Evolutionary conservation across 2,113 vertebrate species (phyloP), one percentile per base, ranked within the genome.

Genomic region (Crotalus horridus): DNA sequence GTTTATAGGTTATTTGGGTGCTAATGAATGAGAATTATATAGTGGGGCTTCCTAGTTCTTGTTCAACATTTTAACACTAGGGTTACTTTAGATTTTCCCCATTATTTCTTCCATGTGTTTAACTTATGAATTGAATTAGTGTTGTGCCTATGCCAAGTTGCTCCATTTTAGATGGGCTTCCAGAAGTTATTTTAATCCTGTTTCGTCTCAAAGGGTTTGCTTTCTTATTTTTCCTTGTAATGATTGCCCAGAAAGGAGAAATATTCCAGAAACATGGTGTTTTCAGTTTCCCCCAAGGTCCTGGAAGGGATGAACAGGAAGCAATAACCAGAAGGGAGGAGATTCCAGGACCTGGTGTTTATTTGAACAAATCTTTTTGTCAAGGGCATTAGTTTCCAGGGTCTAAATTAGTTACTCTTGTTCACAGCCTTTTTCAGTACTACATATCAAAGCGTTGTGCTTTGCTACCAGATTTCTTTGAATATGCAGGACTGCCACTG

Each of bases 181-280:
- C 93, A 94, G 95, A 93, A 88, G 94, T 56, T 95, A 96, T 96
- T 96, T 96, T 85, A 95, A 92, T 96, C 95, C 81, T 91, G 74
- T 96, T 93, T 95, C 91, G 95, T 91, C 93, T 91, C 94, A 95
- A 94, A 93, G 91, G 94, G 39, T 92, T 93, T 93, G 64, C 90
- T 92, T 4, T 91, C 95, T 96, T 95, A 56, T 85, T 96, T 92
- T 94, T 95, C 88, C 69, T 94, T 94, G 91, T 95, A 93, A 53
- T 95, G 95, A 94, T 85, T 92, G 92, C 53, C 94, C 24, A 12
- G 93, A 94, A 90, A 90, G 92, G 21, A 89, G 92, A 94, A 23
- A 81, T 90, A 92, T 96, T 93, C 93, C 90, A 93, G 90, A 94
- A 94, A 95, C 54, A 46, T 95, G 61, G 90, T 94, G 4, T 87